phyloP scores from a whole-genome alignment of 2,113 vertebrate genomes.

The Cnemophilus loriae region DNA sequence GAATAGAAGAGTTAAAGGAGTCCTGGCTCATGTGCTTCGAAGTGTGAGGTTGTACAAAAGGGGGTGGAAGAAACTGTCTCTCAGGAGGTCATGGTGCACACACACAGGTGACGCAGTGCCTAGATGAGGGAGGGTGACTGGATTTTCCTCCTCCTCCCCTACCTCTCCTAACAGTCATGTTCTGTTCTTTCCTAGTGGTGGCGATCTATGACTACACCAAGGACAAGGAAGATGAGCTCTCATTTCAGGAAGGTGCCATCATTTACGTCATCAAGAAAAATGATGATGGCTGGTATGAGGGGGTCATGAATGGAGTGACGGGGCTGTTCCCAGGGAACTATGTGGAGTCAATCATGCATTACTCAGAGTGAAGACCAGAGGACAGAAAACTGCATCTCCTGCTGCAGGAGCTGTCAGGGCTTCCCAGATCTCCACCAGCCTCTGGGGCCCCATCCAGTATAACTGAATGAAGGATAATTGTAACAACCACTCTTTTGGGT shows the following conservation, averaged over 20 bases:
- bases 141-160: background rate
- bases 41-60: background rate
- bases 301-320: conserved; percentile 95
- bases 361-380: conserved; percentile 84
- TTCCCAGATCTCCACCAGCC: conserved; percentile 57
- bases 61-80: background rate
- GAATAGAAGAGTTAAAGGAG: background rate
- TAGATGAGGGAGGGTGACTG: rapidly evolving
- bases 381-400: conserved; percentile 3
- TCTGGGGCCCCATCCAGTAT: conserved; percentile 49
- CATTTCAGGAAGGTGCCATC: conserved; percentile 98
- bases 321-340: conserved; percentile 98
- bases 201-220: conserved; percentile 97
- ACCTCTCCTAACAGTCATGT: background rate
- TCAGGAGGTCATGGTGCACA: background rate
- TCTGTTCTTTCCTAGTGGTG: conserved; percentile 82
- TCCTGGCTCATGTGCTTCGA: background rate
- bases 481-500: conserved; percentile 50
- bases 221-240: conserved; percentile 97
- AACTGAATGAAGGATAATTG: conserved; percentile 73
- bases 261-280: conserved; percentile 99
- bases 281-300: conserved; percentile 97
- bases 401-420: conserved; percentile 55
- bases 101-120: background rate
- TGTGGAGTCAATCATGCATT: conserved; percentile 99